Conservation (phyloP, 2,113 vertebrate species). For the Megalops atlanticus region DNA sequence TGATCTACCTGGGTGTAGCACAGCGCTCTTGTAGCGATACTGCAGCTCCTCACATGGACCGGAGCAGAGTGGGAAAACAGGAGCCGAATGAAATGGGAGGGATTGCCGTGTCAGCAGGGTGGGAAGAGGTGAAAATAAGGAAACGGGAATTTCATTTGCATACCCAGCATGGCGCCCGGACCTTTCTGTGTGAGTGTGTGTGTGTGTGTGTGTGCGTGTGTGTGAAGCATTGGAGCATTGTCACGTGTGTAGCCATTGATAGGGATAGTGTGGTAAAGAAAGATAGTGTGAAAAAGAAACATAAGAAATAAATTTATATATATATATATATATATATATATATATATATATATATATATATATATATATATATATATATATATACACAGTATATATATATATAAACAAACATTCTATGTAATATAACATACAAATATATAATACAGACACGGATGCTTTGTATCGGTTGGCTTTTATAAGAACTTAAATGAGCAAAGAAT, state of each 20-base stretch:
- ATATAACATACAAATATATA: too few species aligned
- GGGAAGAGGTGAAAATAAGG: constrained; percentile 79
- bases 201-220: constrained; percentile 41
- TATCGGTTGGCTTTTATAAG: constrained; percentile 81
- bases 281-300: too few species aligned
- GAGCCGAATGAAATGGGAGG: constrained; percentile 50
- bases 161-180: constrained; percentile 88
- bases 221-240: constrained; percentile 70
- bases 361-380: too few species aligned
- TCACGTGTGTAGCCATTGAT: constrained; percentile 86
- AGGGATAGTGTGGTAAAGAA: constrained; percentile 56
- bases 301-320: constrained; percentile 64
- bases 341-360: too few species aligned
- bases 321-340: constrained; percentile 67
- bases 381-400: too few species aligned
- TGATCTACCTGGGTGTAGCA: neutral
- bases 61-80: neutral
- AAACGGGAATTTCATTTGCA: constrained; percentile 89
- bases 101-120: constrained; percentile 68
- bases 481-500: constrained; percentile 83
- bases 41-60: neutral
- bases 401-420: too few species aligned
- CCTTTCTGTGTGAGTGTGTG: constrained; percentile 90
- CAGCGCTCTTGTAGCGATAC: neutral
- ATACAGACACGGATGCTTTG: constrained; percentile 82